Evolutionary conservation across 2,113 vertebrate species (phyloP).

Genomic region (Fulmarus glacialis): DNA sequence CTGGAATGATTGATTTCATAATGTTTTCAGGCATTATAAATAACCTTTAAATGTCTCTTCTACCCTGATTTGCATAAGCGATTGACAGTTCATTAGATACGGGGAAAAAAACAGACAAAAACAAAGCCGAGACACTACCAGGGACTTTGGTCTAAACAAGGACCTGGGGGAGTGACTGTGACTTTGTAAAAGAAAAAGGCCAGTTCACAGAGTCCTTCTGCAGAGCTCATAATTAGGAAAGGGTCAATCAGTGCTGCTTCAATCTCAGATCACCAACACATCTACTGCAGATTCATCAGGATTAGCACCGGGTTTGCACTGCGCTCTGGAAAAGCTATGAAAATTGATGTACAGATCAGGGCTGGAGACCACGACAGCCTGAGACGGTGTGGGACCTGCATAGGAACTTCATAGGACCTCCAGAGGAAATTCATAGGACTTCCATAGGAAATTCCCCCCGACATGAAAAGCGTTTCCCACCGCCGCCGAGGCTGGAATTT

Average conservation of each 20-base stretch:
- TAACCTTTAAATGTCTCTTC: constrained; percentile 25
- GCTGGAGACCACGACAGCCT: neutral
- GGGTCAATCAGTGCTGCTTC: neutral
- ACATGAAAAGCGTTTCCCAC: neutral
- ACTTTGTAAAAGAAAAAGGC: neutral
- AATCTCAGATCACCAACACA: neutral
- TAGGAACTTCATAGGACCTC: rapidly evolving
- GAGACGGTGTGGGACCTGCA: neutral
- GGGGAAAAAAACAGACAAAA: neutral
- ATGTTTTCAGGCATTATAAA: constrained; percentile 41
- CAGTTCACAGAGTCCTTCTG: neutral
- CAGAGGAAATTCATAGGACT: neutral
- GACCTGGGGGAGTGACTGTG: neutral
- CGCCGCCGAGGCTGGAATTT: neutral
- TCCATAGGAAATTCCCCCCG: neutral
- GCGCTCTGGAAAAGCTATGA: neutral
- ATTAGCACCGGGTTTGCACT: neutral
- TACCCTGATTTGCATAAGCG: constrained; percentile 11
- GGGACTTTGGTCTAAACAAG: neutral
- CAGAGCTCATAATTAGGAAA: neutral
- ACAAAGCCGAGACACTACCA: neutral
- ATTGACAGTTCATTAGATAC: constrained; percentile 21
- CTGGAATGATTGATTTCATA: constrained; percentile 24
- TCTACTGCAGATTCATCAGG: neutral
- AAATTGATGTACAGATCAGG: neutral